These are phyloP conservation scores for Saturnia japonica DNA, from an alignment of 2,888 invertebrate genomes.

Conservation along the genomic window DNA sequence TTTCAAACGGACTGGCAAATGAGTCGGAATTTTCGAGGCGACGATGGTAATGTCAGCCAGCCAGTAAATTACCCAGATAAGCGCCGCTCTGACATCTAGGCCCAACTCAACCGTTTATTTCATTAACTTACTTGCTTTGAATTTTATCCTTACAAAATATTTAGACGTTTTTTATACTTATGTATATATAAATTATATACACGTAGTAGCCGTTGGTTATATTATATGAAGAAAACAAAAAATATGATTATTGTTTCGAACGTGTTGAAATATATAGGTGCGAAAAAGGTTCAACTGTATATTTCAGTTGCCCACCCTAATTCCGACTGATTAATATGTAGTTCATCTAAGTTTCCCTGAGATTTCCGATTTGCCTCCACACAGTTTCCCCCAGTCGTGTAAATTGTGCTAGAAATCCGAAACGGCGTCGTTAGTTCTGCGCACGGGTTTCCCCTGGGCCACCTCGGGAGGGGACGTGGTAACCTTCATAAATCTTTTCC, in stretches of 20 bases:
- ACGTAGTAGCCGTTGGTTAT: not conserved
- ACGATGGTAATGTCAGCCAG: slow-evolving; percentile 74
- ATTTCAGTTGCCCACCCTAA: slow-evolving; percentile 50
- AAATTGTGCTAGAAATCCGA: slow-evolving; percentile 78
- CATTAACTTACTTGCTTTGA: slow-evolving; percentile 69
- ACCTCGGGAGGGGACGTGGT: slow-evolving; percentile 64
- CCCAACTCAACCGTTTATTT: slow-evolving; percentile 67
- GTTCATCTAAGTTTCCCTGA: slow-evolving; percentile 63
- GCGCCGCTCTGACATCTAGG: slow-evolving; percentile 65
- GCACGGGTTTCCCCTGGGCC: slow-evolving; percentile 69
- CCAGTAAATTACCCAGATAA: slow-evolving; percentile 78
- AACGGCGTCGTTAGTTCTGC: slow-evolving; percentile 76
- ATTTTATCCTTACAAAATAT: slow-evolving; percentile 56
- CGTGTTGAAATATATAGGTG: slow-evolving; percentile 35
- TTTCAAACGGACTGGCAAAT: slow-evolving; percentile 73
- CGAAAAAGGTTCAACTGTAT: slow-evolving; percentile 47
- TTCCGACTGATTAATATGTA: slow-evolving; percentile 64
- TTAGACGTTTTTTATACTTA: slow-evolving; percentile 28
- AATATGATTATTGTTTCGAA: not conserved
- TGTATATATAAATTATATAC: not conserved
- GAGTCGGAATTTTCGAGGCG: slow-evolving; percentile 70
- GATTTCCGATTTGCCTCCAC: slow-evolving; percentile 60
- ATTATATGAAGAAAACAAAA: not conserved
- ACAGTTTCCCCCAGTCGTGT: slow-evolving; percentile 58
- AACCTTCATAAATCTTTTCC: slow-evolving; percentile 79